These are phyloP conservation scores for Pissodes strobi DNA, from an alignment of 1,140 invertebrate genomes.

Conservation along the genomic window DNA sequence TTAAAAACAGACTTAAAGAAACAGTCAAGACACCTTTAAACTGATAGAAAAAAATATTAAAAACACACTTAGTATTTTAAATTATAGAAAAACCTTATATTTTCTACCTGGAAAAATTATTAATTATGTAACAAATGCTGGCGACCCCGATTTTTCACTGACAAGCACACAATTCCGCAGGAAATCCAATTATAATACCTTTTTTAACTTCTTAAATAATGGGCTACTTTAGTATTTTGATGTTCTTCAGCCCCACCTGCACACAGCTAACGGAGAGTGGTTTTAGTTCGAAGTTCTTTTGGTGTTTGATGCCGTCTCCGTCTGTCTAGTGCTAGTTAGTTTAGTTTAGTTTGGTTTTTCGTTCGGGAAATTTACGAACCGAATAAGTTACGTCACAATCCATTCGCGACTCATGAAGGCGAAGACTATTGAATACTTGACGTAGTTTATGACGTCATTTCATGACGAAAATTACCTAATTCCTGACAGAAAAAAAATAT, in stretches of 20 bases:
- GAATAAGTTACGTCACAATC: too few species aligned
- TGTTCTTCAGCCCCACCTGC: constrained; percentile 19
- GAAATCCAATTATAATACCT: neutral
- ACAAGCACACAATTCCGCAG: neutral
- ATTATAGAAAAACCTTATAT: neutral
- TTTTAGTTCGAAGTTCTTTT: neutral
- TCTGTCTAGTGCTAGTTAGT: too few species aligned
- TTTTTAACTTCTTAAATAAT: neutral
- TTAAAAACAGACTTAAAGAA: neutral
- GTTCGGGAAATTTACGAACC: too few species aligned
- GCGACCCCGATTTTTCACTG: neutral
- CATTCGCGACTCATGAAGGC: too few species aligned
- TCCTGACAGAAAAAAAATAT: too few species aligned
- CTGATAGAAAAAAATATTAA: neutral
- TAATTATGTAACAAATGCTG: constrained; percentile 20
- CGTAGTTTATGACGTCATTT: too few species aligned
- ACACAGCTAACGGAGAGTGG: neutral
- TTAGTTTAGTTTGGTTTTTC: too few species aligned
- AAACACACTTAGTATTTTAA: neutral
- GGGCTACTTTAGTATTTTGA: neutral
- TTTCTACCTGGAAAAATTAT: neutral
- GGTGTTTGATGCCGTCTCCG: too few species aligned
- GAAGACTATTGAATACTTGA: too few species aligned
- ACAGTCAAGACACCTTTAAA: neutral
- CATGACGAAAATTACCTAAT: too few species aligned